A percentile compares a stretch with the other conserved stretches of the same genome.
These are phyloP conservation scores for Phrixothrix hirtus DNA, from an alignment of 2,888 invertebrate genomes.

Conservation along the genomic window DNA sequence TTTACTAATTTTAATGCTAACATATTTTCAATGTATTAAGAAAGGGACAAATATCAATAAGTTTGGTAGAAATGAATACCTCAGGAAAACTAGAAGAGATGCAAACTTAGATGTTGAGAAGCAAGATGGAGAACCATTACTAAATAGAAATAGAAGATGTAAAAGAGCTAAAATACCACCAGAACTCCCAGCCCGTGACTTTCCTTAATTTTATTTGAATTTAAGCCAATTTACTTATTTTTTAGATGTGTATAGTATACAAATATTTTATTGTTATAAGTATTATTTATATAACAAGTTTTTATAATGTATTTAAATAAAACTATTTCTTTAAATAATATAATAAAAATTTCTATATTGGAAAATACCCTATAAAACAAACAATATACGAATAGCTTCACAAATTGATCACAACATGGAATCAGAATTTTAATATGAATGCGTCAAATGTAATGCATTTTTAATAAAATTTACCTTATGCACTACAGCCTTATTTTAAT, in stretches of 20 bases:
- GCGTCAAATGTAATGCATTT: no score
- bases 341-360: no score
- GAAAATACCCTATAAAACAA: no score
- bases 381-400: no score
- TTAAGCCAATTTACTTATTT: slow-evolving; percentile 9
- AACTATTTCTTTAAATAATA: no score
- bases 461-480: no score
- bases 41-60: neutral
- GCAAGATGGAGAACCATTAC: slow-evolving; percentile 26
- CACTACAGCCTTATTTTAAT: no score
- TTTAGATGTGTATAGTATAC: slow-evolving; percentile 11
- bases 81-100: slow-evolving; percentile 12
- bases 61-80: slow-evolving; percentile 1
- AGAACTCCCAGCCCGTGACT: slow-evolving; percentile 42
- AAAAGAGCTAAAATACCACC: slow-evolving; percentile 30
- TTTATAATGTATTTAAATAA: no score
- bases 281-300: slow-evolving; percentile 1
- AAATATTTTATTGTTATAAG: slow-evolving; percentile 8
- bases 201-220: slow-evolving; percentile 27
- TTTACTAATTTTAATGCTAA: slow-evolving; percentile 14
- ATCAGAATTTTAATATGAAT: no score
- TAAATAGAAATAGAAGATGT: slow-evolving; percentile 11
- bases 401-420: no score
- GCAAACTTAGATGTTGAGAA: slow-evolving; percentile 32
- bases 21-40: slow-evolving; percentile 9